Percentiles rank a stretch among this genome's conserved stretches.
phyloP scores from a whole-genome alignment of 1,140 invertebrate species.

The Brachystomella parvula region DNA sequence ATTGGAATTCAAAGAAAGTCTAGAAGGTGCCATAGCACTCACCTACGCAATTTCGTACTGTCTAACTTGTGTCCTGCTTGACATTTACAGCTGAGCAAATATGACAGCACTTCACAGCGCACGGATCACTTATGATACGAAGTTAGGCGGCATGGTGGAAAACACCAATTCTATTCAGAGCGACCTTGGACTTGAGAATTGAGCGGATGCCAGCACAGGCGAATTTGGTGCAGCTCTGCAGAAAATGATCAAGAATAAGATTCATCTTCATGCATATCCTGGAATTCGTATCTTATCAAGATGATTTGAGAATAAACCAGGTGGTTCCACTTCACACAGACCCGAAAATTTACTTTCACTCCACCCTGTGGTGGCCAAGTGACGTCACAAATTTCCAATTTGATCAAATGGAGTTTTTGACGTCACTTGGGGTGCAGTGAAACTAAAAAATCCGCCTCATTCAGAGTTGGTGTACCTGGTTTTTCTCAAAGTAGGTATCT shows the following conservation, averaged over 20 bases:
- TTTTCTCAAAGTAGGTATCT: no score
- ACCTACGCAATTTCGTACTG: constrained; percentile 49
- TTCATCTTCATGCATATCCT: background rate
- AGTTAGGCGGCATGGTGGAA: constrained; percentile 42
- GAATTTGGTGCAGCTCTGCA: constrained; percentile 41
- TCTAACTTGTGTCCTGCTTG: constrained; percentile 58
- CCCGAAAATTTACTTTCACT: no score
- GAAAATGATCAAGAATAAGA: background rate
- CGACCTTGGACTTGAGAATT: background rate
- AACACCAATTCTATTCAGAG: constrained; percentile 39
- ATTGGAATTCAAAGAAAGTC: no score
- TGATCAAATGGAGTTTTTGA: no score
- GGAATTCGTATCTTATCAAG: no score
- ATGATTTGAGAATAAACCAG: no score
- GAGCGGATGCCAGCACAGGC: constrained; percentile 40
- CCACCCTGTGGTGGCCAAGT: no score
- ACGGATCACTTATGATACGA: constrained; percentile 55
- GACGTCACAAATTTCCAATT: no score
- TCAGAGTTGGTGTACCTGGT: no score
- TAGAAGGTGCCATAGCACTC: constrained; percentile 17
- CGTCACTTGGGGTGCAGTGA: no score
- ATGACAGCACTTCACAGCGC: constrained; percentile 62
- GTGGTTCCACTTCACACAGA: no score
- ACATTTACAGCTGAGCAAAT: constrained; percentile 72
- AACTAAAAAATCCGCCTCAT: no score